Evolutionary conservation across 2,113 vertebrate genomes (phyloP).

Genomic region (Zonotrichia leucophrys): DNA sequence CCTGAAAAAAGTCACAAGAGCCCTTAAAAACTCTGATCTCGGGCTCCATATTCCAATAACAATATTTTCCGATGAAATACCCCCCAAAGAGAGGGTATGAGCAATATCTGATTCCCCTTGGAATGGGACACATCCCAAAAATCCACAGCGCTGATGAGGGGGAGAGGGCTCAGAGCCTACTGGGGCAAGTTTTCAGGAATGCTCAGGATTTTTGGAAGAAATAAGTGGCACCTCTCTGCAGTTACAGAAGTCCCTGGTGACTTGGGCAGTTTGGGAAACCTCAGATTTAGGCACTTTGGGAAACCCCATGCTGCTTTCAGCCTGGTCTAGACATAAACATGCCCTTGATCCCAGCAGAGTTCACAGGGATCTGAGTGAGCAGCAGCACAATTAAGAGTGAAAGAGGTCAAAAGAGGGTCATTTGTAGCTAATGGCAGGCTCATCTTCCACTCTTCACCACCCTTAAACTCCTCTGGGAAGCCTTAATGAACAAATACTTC

Average conservation of each 20-base stretch:
- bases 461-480: background rate
- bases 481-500: background rate
- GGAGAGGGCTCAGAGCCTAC: background rate
- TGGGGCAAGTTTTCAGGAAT: background rate
- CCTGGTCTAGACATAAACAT: background rate
- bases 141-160: background rate
- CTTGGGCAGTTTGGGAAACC: background rate
- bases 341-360: background rate
- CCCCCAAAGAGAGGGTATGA: background rate
- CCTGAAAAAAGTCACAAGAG: fast-evolving
- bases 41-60: fast-evolving
- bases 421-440: background rate
- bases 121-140: background rate
- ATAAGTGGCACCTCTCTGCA: fast-evolving
- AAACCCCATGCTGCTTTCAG: background rate
- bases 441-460: background rate
- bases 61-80: background rate
- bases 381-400: background rate
- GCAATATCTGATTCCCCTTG: background rate
- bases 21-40: background rate
- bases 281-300: background rate
- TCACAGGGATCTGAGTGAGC: background rate
- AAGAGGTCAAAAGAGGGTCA: background rate
- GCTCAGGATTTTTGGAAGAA: background rate
- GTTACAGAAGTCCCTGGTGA: background rate